phyloP scores from a whole-genome alignment of 1,140 invertebrate species.

The Drosophila persimilis region DNA sequence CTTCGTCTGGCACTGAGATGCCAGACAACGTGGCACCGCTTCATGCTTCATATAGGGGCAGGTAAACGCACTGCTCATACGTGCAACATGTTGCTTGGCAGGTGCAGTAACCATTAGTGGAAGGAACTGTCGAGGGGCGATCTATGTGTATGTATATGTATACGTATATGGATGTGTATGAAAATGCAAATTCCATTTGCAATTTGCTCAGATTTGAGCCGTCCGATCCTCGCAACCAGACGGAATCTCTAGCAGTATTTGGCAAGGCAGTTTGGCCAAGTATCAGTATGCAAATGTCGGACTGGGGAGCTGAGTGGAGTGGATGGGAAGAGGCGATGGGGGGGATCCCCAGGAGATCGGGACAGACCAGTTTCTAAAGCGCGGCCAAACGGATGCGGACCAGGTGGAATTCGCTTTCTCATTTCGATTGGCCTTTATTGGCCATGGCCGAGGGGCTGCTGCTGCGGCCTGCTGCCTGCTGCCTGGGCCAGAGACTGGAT shows the following conservation, averaged over 20 bases:
- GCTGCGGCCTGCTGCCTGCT: background rate
- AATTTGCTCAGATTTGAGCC: too few relatives aligned
- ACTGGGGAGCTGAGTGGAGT: background rate
- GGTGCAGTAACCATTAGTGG: constrained; percentile 46
- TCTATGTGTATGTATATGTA: too few relatives aligned
- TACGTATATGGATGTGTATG: too few relatives aligned
- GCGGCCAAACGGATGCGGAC: constrained; percentile 32
- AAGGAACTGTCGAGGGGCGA: background rate
- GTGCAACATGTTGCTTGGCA: background rate
- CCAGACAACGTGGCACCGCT: too few relatives aligned
- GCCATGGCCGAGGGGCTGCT: background rate
- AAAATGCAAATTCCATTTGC: too few relatives aligned
- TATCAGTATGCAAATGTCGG: constrained; percentile 25
- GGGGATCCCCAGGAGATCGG: constrained; percentile 15
- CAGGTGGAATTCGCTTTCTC: constrained; percentile 74
- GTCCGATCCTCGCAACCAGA: background rate
- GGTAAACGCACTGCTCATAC: too few relatives aligned
- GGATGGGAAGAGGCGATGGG: too few relatives aligned
- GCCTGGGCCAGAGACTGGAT: constrained; percentile 36
- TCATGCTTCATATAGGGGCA: too few relatives aligned
- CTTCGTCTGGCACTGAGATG: too few relatives aligned
- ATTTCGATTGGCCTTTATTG: constrained; percentile 41
- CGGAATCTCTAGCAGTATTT: constrained; percentile 6
- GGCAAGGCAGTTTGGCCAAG: constrained; percentile 29
- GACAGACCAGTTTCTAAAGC: constrained; percentile 45